These are phyloP conservation scores for Aelia acuminata DNA, from an alignment of 2,888 invertebrate species.

Conservation along the genomic window DNA sequence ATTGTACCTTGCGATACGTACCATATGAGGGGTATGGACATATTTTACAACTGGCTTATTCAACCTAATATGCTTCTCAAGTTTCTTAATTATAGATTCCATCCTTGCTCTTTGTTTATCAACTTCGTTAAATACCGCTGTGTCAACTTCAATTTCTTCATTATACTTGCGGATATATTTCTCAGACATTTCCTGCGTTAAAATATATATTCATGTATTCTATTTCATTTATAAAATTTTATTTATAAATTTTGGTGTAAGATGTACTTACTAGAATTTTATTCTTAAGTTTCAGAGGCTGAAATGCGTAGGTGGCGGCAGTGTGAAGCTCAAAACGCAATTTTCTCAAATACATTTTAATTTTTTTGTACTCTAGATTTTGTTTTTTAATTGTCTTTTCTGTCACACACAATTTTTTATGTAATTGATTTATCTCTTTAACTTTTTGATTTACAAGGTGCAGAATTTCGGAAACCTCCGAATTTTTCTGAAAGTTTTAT, in stretches of 20 bases:
- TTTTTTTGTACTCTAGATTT: slow-evolving; percentile 74
- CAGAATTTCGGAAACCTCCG: slow-evolving; percentile 83
- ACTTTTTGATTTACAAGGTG: slow-evolving; percentile 76
- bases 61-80: background rate
- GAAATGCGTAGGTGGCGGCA: slow-evolving; percentile 83
- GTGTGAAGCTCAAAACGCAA: slow-evolving; percentile 87
- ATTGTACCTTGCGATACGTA: background rate
- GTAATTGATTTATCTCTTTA: slow-evolving; percentile 72
- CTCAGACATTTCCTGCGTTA: slow-evolving; percentile 36
- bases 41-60: slow-evolving; percentile 32
- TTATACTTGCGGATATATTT: slow-evolving; percentile 7
- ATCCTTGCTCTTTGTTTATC: background rate
- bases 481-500: slow-evolving; percentile 76
- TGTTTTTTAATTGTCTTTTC: slow-evolving; percentile 81
- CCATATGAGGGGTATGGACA: slow-evolving; percentile 32
- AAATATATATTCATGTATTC: background rate
- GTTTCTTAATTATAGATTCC: slow-evolving; percentile 42
- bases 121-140: background rate
- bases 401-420: slow-evolving; percentile 82
- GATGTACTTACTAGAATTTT: slow-evolving; percentile 71
- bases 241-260: no score
- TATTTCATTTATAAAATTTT: no score
- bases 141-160: slow-evolving; percentile 16
- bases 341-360: slow-evolving; percentile 78
- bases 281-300: slow-evolving; percentile 76